These are phyloP conservation scores for Thalassoma bifasciatum DNA, from an alignment of 2,113 vertebrate genomes.

Conservation along the genomic window DNA sequence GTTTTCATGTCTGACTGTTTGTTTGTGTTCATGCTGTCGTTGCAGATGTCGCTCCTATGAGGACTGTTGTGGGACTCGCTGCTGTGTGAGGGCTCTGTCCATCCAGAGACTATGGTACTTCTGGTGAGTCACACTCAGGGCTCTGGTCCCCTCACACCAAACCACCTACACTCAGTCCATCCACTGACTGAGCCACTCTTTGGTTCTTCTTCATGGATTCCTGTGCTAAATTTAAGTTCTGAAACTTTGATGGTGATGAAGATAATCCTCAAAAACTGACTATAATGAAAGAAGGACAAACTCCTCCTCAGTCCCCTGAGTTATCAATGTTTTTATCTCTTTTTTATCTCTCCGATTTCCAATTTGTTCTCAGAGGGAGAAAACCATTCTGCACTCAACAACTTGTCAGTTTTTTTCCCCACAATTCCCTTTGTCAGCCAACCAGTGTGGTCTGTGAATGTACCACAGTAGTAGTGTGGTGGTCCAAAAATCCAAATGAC, in stretches of 20 bases:
- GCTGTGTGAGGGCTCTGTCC: slow-evolving; percentile 94
- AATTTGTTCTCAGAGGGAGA: too few relatives aligned
- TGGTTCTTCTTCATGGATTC: background rate
- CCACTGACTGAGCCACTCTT: too few relatives aligned
- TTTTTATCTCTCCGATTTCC: too few relatives aligned
- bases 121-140: slow-evolving; percentile 84
- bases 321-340: background rate
- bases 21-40: background rate
- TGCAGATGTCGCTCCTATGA: slow-evolving; percentile 96
- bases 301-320: background rate
- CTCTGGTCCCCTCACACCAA: background rate
- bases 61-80: slow-evolving; percentile 97
- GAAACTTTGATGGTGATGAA: background rate
- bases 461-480: background rate
- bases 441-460: background rate
- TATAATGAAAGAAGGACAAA: background rate
- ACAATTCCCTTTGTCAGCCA: background rate
- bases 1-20: background rate
- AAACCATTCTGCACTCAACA: background rate
- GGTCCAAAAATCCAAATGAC: too few relatives aligned
- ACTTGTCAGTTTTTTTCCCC: background rate
- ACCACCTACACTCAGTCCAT: too few relatives aligned
- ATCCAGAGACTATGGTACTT: slow-evolving; percentile 99
- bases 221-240: background rate
- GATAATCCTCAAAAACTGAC: background rate